Base-by-base conservation (phyloP, 2,888 invertebrate genomes). In the Rhogogaster chlorosoma region DNA sequence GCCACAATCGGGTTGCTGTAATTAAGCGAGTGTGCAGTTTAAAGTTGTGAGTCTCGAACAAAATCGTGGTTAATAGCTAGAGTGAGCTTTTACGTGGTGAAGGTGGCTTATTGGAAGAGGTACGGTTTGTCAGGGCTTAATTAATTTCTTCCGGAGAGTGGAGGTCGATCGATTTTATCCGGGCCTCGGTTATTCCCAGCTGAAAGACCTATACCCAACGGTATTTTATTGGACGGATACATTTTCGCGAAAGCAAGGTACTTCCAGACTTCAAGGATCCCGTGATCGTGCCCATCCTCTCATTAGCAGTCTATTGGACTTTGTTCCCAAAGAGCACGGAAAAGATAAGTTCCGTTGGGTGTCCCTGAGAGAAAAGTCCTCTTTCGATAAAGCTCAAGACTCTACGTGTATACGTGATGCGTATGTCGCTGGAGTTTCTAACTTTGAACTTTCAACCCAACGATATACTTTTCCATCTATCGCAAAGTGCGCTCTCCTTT, bases 111-210 rank as follows among this genome's bases (percentile, higher is more conserved):
- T 38, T 61, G 80, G 80, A 38, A 61, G 26, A 36, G 38, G 80
- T 80, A 80, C 86, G 82, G 88, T 87, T 88, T 86, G 89, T 89
- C 89, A 89, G 89, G 90, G 89, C 88, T 88, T 88, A 88, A 89
- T 91, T 90, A 91, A 91, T 90, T 90, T 89, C 4, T 61, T 73
- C 57, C 29, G 42, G 38, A 80, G 57, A 61, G 80, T 61, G 38
- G 80, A 32, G 29, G 38, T 38, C 80, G 80, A 80, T 80, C 80
- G 61, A 80, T 80, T 80, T 61, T 61, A 80, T 80, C 80, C 80
- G 22, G 80, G 80, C 38, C 80, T 80, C 80, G 57, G 57, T 80
- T 61, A 36, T 61, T 61, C 36, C 57, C 22, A 80, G 36, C 80
- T 29, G 29, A 80, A 61, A 38, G 80, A 61, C 80, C 61, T 38